Conservation (phyloP, 2,888 invertebrate genomes). For the Drosophila leonis region DNA sequence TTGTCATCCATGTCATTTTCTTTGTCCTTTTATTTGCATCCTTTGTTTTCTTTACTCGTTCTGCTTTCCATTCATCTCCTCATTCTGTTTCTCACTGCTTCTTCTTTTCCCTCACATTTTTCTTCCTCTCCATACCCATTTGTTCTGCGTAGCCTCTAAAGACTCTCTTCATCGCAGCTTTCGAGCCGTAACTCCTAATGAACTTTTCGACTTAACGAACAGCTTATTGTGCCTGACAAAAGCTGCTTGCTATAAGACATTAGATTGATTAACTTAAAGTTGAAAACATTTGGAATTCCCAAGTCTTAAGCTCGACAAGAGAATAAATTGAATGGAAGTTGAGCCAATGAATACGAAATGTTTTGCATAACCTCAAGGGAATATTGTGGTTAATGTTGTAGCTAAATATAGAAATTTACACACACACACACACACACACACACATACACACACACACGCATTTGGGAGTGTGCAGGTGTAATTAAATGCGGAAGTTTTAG, state of each 20-base stretch:
- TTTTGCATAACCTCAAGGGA: conserved; percentile 9
- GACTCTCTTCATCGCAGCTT: no score
- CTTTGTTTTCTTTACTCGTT: neutral
- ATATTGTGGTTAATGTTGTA: conserved; percentile 15
- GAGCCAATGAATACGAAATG: conserved; percentile 18
- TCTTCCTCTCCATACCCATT: no score
- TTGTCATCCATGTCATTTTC: neutral
- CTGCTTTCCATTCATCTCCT: neutral
- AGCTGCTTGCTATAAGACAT: neutral
- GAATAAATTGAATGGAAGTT: neutral
- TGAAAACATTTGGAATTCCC: neutral
- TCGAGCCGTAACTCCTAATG: neutral
- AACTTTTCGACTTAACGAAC: no score
- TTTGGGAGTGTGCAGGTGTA: conserved; percentile 31
- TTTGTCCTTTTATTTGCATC: neutral
- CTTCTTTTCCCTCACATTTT: neutral
- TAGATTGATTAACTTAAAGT: neutral
- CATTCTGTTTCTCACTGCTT: neutral
- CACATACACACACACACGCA: neutral
- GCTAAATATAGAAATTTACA: conserved; percentile 34
- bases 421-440: neutral
- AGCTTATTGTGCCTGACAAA: neutral
- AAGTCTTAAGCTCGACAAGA: neutral
- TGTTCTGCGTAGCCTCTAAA: no score
- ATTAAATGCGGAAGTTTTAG: conserved; percentile 50